A percentile compares a stretch with the other conserved stretches of the same genome.
Evolutionary conservation across 2,888 invertebrate genomes (phyloP).

Genomic region (Melipona beecheii): DNA sequence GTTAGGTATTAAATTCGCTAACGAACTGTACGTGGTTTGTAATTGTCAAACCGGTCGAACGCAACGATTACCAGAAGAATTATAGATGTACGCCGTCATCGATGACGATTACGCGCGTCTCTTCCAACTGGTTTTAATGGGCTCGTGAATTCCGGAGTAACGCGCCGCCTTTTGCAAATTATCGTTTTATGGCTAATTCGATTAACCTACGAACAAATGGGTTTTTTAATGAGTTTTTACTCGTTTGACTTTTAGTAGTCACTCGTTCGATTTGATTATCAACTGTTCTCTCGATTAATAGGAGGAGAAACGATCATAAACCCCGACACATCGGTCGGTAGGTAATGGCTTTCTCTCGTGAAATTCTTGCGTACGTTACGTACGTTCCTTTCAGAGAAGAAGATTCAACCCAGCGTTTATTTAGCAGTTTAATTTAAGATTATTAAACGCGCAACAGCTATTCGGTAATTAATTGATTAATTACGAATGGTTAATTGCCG

Average conservation of each 20-base stretch:
- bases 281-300: background rate
- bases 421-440: background rate
- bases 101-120: constrained; percentile 33
- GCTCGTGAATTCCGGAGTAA: background rate
- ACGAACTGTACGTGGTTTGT: constrained; percentile 75
- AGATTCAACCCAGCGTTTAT: background rate
- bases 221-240: background rate
- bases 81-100: constrained; percentile 58
- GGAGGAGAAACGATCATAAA: background rate
- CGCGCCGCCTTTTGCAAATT: background rate
- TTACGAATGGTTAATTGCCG: background rate
- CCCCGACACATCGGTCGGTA: background rate
- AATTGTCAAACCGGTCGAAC: constrained; percentile 67
- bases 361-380: background rate
- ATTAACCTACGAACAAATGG: background rate
- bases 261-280: background rate
- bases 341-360: background rate
- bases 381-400: background rate
- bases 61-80: constrained; percentile 66
- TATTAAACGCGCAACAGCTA: background rate
- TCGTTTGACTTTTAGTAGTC: background rate
- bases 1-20: constrained; percentile 78
- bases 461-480: background rate
- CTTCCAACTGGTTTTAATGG: constrained; percentile 12
- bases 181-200: background rate